phyloP scores from a whole-genome alignment of 2,888 invertebrate genomes.

The Epinotia nisella region DNA sequence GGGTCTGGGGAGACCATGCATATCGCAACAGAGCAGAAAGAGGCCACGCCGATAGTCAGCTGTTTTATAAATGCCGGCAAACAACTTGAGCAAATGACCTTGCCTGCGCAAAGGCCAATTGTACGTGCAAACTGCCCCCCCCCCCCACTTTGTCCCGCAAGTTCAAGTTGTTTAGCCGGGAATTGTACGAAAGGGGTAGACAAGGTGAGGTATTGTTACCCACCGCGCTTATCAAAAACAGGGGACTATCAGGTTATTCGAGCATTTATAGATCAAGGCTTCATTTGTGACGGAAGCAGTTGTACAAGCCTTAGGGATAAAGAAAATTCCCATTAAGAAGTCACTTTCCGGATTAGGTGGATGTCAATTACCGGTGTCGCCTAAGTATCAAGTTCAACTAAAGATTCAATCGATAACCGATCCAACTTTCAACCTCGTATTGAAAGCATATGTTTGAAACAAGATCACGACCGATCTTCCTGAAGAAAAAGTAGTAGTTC shows the following conservation, averaged over 20 bases:
- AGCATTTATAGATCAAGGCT: conserved; percentile 52
- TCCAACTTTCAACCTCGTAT: background rate
- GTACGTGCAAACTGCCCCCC: too few species aligned
- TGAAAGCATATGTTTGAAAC: conserved; percentile 13
- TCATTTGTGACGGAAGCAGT: conserved; percentile 52
- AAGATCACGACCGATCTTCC: conserved; percentile 12
- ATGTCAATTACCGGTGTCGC: background rate
- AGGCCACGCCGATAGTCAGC: too few species aligned
- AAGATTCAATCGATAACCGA: conserved; percentile 9
- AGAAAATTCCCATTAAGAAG: conserved; percentile 44
- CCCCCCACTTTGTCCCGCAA: too few species aligned
- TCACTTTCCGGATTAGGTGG: conserved; percentile 47
- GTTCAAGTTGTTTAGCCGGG: too few species aligned
- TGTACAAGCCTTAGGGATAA: conserved; percentile 47
- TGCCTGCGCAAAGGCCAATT: too few species aligned
- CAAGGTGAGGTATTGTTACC: too few species aligned
- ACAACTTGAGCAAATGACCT: too few species aligned
- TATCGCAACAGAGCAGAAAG: too few species aligned
- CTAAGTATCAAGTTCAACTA: conserved; percentile 41
- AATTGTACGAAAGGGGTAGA: background rate
- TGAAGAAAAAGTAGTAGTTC: background rate
- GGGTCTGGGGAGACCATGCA: too few species aligned
- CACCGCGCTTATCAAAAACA: background rate
- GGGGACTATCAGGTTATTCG: conserved; percentile 36
- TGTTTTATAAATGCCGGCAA: too few species aligned